Base-by-base conservation (phyloP, 2,797 vertebrate genomes). In the Apogon hyalosoma region DNA sequence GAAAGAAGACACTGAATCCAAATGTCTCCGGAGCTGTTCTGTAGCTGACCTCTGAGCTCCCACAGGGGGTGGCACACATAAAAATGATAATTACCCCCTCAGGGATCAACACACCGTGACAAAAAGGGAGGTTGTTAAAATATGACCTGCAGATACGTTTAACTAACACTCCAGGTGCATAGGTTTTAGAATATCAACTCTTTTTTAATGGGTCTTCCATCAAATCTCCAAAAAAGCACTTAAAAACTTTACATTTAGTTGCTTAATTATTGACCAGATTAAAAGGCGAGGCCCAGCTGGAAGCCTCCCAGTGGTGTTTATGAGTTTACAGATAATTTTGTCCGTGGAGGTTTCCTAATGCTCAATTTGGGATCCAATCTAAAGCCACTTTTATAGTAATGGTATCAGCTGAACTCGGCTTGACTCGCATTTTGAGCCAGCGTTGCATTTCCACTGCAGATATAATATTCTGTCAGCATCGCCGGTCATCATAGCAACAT, bases 11-110 rank as follows among this genome's bases (percentile, higher is more conserved):
- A 12, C 2, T 7, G n/a, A 18, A 47, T 48, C 63, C 33, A 2
- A 11, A n/a, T 0, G 16, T 21, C 52, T 24, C 14, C 54, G 11
- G 24, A 47, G 36, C 52, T 18, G 36, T 11, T 42, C 10, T 43
- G 48, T 53, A 11, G 9, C 10, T 36, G 15, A 67, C 58, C 52
- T 56, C 40, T 62, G 62, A 64, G 50, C 63, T 42, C 21, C 21
- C 21, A 24, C 21, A 2, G 21, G 21, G 21, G 21, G 21, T 24
- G 21, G 21, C 21, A 24, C 11, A 48, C 19, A 48, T 33, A 33
- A 43, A 46, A 46, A 21, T 33, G 7, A 19, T 28, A 28, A 53
- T 49, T 11, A 47, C 4, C 18, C 42, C 54, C 49, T 19, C 18
- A 13, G 46, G 36, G 53, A 58, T 41, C 28, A 55, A 18, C 16